Percentiles rank a stretch among this genome's conserved stretches.
Conservation (phyloP, 1,140 invertebrate species). For the Drosophila eugracilis region DNA sequence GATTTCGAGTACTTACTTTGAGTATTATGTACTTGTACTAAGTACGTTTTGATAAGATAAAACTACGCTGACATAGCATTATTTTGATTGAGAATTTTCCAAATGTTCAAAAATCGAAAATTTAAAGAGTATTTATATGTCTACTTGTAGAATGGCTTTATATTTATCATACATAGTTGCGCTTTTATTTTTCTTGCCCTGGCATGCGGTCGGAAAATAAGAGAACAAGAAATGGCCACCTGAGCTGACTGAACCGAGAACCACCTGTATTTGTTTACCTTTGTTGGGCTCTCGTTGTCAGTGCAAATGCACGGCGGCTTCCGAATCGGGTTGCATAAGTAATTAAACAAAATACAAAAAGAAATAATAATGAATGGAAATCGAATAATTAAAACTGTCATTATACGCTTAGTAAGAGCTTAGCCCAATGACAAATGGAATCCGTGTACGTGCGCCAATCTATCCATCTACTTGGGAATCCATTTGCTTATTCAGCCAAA, state of each 20-base stretch:
- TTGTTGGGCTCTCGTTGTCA: background rate
- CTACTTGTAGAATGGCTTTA: background rate
- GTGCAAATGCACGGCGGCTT: conserved; percentile 24
- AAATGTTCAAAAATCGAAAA: too few species aligned
- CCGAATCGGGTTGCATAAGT: conserved; percentile 31
- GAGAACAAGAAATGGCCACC: conserved; percentile 5
- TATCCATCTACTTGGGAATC: conserved; percentile 32
- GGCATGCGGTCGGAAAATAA: background rate
- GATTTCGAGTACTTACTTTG: conserved; percentile 1
- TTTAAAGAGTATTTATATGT: background rate
- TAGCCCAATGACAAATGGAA: conserved; percentile 41
- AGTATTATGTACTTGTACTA: background rate
- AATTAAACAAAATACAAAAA: conserved; percentile 3
- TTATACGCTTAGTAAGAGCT: conserved; percentile 14
- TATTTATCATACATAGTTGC: background rate
- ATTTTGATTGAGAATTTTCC: too few species aligned
- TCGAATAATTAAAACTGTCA: conserved; percentile 29
- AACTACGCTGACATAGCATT: background rate
- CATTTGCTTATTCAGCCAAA: conserved; percentile 6
- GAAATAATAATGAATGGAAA: background rate
- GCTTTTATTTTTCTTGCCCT: background rate
- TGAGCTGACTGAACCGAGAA: conserved; percentile 26
- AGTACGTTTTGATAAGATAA: conserved; percentile 15
- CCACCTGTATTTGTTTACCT: conserved; percentile 39
- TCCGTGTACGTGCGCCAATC: conserved; percentile 13